These are phyloP conservation scores for Aplysia californica DNA, from an alignment of 1,140 invertebrate species.

Conservation along the genomic window DNA sequence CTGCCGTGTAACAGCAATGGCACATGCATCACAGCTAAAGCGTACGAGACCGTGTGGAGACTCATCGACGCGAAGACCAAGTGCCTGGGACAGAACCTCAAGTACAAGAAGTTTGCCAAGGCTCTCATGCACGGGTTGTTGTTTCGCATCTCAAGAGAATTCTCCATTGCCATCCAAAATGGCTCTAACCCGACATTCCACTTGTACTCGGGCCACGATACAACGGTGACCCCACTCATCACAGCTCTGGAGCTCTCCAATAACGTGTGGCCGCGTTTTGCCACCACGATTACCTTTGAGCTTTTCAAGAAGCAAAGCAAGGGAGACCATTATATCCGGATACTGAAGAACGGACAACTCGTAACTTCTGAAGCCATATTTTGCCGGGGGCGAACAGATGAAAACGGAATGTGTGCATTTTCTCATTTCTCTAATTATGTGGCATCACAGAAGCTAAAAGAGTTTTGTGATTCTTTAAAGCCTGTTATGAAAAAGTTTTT, in stretches of 20 bases:
- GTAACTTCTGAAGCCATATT: conserved; percentile 85
- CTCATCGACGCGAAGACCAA: conserved; percentile 56
- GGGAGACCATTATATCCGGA: conserved; percentile 79
- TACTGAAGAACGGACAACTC: conserved; percentile 88
- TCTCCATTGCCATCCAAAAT: conserved; percentile 81
- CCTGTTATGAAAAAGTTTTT: no score
- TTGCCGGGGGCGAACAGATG: conserved; percentile 69
- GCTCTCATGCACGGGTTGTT: conserved; percentile 66
- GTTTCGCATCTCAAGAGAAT: conserved; percentile 72
- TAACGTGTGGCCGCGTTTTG: conserved; percentile 77
- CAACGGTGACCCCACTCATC: conserved; percentile 85
- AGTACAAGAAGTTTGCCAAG: conserved; percentile 40
- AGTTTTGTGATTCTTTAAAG: conserved; percentile 5
- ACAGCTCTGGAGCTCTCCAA: conserved; percentile 80
- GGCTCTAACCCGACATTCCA: conserved; percentile 82
- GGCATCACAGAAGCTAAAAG: conserved; percentile 30
- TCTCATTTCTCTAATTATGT: conserved; percentile 60
- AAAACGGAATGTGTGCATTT: conserved; percentile 55
- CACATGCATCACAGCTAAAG: conserved; percentile 36
- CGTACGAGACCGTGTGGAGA: conserved; percentile 58
- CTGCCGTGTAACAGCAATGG: conserved; percentile 75
- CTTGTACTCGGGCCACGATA: conserved; percentile 91
- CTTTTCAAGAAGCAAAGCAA: conserved; percentile 63
- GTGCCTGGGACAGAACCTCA: conserved; percentile 36
- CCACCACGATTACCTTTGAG: conserved; percentile 87